These are phyloP conservation scores for Hyphantria cunea DNA, from an alignment of 1,140 invertebrate genomes.

Conservation along the genomic window DNA sequence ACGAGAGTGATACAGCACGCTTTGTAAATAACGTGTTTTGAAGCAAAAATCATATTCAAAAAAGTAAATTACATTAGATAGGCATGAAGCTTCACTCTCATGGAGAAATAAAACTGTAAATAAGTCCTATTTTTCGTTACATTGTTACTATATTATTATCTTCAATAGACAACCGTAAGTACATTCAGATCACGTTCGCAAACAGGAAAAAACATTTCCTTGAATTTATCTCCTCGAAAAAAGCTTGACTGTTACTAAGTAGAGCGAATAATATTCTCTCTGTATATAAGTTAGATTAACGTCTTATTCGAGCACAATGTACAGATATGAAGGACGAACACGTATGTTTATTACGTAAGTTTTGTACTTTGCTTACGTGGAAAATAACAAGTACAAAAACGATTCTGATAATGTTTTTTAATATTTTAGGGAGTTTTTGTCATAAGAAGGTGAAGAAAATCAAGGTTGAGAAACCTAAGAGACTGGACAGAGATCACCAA, in stretches of 20 bases:
- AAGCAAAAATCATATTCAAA: too few relatives aligned
- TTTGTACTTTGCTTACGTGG: background rate
- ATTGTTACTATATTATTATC: slow-evolving; percentile 4
- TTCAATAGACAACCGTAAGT: slow-evolving; percentile 4
- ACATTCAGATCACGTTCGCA: slow-evolving; percentile 24
- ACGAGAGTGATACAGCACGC: too few relatives aligned
- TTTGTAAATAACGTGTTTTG: too few relatives aligned
- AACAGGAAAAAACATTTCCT: slow-evolving; percentile 29
- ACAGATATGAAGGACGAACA: background rate
- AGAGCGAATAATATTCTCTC: slow-evolving; percentile 14
- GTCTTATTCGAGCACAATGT: background rate
- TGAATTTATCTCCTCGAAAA: slow-evolving; percentile 16
- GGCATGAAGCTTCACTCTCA: too few relatives aligned
- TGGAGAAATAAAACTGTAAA: background rate
- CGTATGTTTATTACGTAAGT: background rate
- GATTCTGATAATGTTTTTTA: too few relatives aligned
- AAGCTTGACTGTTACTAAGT: slow-evolving; percentile 8
- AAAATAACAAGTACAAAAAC: background rate
- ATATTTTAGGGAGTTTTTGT: too few relatives aligned
- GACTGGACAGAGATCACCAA: too few relatives aligned
- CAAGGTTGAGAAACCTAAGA: too few relatives aligned
- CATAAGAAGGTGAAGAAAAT: too few relatives aligned
- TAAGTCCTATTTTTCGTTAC: background rate
- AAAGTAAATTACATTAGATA: too few relatives aligned
- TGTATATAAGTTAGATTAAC: background rate